Evolutionary conservation across 2,888 invertebrate species (phyloP).

Genomic region (Calliphora vomitoria): DNA sequence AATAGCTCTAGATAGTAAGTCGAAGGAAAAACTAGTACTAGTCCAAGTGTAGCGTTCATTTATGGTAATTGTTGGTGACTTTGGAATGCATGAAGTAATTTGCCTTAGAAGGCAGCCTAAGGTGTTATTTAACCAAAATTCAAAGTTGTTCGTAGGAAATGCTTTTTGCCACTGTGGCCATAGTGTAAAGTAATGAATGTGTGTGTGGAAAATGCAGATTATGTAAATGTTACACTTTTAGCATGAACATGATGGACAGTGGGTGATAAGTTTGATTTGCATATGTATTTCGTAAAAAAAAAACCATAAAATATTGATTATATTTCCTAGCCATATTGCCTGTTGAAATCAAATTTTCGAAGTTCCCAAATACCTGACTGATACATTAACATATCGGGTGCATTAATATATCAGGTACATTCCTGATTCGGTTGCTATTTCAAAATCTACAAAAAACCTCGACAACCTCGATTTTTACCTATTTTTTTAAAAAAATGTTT

Average conservation of each 20-base stretch:
- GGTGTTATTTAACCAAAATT: slow-evolving; percentile 12
- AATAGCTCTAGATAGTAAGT: neutral
- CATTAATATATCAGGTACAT: too few species aligned
- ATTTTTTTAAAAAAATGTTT: too few species aligned
- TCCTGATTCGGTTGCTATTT: too few species aligned
- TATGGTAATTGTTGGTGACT: slow-evolving; percentile 15
- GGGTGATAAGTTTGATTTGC: neutral
- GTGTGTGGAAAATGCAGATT: slow-evolving; percentile 23
- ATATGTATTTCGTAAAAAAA: neutral
- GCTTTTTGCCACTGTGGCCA: slow-evolving; percentile 6
- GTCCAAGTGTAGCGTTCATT: slow-evolving; percentile 12
- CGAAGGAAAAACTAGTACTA: neutral
- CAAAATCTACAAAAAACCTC: too few species aligned
- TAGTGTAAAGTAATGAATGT: neutral
- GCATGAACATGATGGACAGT: neutral
- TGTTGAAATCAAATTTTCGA: too few species aligned
- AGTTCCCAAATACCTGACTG: too few species aligned
- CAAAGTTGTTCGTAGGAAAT: slow-evolving; percentile 24
- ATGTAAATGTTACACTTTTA: slow-evolving; percentile 50
- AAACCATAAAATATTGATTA: too few species aligned
- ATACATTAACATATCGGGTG: too few species aligned
- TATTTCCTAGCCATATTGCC: too few species aligned
- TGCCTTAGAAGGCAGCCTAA: neutral
- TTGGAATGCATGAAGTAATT: slow-evolving; percentile 34
- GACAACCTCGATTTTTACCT: too few species aligned